Conservation (phyloP, 2,888 invertebrate species). For the Dynastes maya region DNA sequence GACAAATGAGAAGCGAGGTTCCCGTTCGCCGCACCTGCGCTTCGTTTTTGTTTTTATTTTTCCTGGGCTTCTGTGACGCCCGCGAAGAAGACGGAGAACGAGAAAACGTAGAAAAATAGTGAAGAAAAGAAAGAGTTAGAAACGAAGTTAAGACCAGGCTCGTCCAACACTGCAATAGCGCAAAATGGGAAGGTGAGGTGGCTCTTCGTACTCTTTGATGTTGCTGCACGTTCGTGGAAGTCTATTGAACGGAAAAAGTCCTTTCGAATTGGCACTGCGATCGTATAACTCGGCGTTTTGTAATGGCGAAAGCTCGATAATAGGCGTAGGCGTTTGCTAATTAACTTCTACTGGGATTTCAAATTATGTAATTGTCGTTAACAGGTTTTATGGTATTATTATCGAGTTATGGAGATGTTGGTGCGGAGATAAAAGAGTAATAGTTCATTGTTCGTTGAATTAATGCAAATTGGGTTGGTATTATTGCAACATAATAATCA, state of each 20-base stretch:
- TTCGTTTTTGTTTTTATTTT: constrained; percentile 41
- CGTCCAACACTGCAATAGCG: not conserved
- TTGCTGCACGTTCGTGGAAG: no score
- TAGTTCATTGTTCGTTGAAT: not conserved
- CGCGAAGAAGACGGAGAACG: constrained; percentile 13
- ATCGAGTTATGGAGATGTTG: not conserved
- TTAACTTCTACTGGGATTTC: not conserved
- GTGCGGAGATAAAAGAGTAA: not conserved
- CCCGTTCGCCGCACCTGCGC: constrained; percentile 43
- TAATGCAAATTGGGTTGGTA: not conserved
- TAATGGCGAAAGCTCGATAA: not conserved
- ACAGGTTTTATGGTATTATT: not conserved
- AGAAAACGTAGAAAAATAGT: not conserved
- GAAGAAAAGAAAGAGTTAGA: constrained; percentile 2
- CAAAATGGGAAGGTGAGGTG: not conserved
- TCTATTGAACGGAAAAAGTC: not conserved
- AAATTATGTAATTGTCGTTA: constrained; percentile 3
- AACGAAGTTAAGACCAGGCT: not conserved
- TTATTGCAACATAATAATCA: not conserved
- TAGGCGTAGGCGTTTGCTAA: not conserved
- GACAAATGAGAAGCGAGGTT: constrained; percentile 50
- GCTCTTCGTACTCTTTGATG: no score
- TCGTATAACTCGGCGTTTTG: not conserved
- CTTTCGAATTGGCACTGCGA: not conserved
- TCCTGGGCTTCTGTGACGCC: constrained; percentile 3